Percentiles rank a stretch among this genome's conserved stretches.
These are phyloP conservation scores for Volucella inflata DNA, from an alignment of 2,888 invertebrate species.

Conservation along the genomic window DNA sequence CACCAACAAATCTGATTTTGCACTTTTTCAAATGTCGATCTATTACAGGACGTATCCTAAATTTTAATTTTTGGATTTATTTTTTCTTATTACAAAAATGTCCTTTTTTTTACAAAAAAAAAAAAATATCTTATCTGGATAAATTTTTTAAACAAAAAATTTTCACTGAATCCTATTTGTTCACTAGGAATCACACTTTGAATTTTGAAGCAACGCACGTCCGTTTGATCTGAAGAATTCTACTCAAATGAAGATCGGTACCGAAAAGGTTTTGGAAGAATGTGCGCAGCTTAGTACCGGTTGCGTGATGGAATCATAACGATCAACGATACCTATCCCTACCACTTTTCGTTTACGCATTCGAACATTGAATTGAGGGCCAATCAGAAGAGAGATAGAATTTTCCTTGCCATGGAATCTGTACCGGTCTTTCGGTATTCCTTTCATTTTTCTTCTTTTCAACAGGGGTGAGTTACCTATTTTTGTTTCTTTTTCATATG, in stretches of 20 bases:
- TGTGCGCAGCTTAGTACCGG: conserved; percentile 26
- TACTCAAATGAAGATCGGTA: conserved; percentile 51
- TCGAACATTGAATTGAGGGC: conserved; percentile 9
- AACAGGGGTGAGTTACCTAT: conserved; percentile 52
- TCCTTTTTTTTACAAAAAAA: not conserved
- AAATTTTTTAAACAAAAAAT: not conserved
- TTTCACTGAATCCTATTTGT: conserved; percentile 8
- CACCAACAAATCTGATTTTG: conserved; percentile 24
- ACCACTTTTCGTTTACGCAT: conserved; percentile 3
- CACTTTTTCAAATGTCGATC: not conserved
- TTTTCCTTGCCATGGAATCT: conserved; percentile 41
- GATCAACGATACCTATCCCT: conserved; percentile 25
- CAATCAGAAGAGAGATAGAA: conserved; percentile 38
- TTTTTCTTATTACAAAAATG: not conserved
- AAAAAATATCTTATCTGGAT: not conserved
- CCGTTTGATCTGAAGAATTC: conserved; percentile 27
- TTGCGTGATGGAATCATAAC: conserved; percentile 49
- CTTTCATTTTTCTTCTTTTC: conserved; percentile 6
- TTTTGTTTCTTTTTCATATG: too few species aligned
- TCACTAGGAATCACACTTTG: not conserved
- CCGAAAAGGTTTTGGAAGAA: conserved; percentile 2
- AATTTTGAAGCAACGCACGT: conserved; percentile 35
- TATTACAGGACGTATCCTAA: conserved; percentile 17
- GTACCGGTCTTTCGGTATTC: conserved; percentile 35
- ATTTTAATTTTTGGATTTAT: not conserved